Base-by-base conservation (phyloP, 1,140 invertebrate genomes). In the Chlorops oryzae region DNA sequence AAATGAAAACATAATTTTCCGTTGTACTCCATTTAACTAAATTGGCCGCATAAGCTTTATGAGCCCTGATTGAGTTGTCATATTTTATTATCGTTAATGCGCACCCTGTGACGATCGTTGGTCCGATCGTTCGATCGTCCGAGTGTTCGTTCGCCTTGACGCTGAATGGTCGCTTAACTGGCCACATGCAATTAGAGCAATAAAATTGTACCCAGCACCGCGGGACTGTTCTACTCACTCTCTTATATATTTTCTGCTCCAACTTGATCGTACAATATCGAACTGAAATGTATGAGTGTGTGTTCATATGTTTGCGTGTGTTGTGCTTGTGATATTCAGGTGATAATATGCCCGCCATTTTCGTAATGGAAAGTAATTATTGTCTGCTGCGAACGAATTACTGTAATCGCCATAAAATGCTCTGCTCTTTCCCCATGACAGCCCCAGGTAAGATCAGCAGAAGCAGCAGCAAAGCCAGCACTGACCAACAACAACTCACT, bases 291-390 rank as follows among this genome's bases (percentile, higher is more conserved):
- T n/a, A 41, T 40, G 27, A 23, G 34, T 50, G 44, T 45, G 21
- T 39, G 3, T 32, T 1, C 45, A 15, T 34, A n/a, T 43, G n/a
- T 40, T 24, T 50, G 37, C 47, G 22, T 50, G 17, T 34, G 12
- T 47, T 59, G 47, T 62, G 61, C 62, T 53, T 64, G 62, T 64
- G 65, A 68, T 69, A 64, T 64, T 69, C 65, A 69, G 65, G 65
- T 69, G 65, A 69, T 69, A 69, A 69, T 69, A 69, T 69, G 65
- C 65, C 65, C 65, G 63, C 65, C 65, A 69, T 69, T 69, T 69
- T 69, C 63, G 63, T 69, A 69, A 69, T 69, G 65, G 65, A 69
- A 69, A 69, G 65, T 66, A 69, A 69, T 69, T 69, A 65, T 69
- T 69, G 65, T 69, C 64, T 69, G 65, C 62, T 59, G 65, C 38